These are phyloP conservation scores for Scleropages formosus DNA, from an alignment of 2,797 vertebrate genomes.

Conservation along the genomic window DNA sequence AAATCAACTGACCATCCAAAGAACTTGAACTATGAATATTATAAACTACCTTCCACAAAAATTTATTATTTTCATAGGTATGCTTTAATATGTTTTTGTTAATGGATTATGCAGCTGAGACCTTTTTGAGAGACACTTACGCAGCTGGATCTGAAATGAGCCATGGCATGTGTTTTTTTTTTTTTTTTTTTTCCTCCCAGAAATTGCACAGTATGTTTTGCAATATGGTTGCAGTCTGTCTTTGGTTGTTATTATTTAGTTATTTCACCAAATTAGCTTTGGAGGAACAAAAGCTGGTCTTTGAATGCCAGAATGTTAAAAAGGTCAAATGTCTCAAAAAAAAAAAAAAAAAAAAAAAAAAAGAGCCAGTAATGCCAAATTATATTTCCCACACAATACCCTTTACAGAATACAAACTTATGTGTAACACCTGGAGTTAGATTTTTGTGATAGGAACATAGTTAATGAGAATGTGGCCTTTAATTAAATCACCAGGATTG, in stretches of 20 bases:
- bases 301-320: constrained; percentile 72
- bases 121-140: constrained; percentile 4
- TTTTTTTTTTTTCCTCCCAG: background rate
- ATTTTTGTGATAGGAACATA: constrained; percentile 31
- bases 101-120: background rate
- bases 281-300: constrained; percentile 62
- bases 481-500: constrained; percentile 71
- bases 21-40: no score
- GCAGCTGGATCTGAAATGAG: background rate
- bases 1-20: no score
- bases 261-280: constrained; percentile 33
- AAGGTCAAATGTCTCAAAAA: constrained; percentile 79
- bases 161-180: background rate
- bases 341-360: constrained; percentile 84
- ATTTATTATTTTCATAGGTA: no score
- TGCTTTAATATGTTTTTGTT: background rate
- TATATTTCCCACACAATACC: constrained; percentile 59
- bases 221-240: background rate
- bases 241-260: background rate
- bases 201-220: constrained; percentile 8
- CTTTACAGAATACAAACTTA: constrained; percentile 52
- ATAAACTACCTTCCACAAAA: no score
- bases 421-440: constrained; percentile 27
- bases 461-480: constrained; percentile 69
- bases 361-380: constrained; percentile 73